phyloP scores from a whole-genome alignment of 2,113 vertebrate species.

The Ciconia maguari region DNA sequence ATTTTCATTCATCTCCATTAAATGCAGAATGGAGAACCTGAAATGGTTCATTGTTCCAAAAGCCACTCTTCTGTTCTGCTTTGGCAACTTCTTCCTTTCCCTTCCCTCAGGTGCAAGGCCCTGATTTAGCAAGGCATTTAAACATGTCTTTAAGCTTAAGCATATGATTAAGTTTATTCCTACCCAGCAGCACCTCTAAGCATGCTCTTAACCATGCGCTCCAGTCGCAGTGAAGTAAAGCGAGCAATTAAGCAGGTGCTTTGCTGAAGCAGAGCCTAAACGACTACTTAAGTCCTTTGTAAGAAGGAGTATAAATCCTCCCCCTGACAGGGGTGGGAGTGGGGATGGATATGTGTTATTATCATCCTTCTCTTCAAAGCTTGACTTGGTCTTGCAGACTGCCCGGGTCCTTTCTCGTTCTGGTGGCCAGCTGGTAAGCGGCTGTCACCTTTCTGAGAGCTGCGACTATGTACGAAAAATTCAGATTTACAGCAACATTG shows the following conservation, averaged over 20 bases:
- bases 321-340: conserved; percentile 20
- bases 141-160: not conserved
- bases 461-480: accelerated
- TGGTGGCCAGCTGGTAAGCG: not conserved
- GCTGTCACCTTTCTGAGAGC: not conserved
- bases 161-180: not conserved
- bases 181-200: not conserved
- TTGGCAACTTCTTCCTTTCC: not conserved
- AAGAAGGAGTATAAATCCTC: conserved; percentile 27
- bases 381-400: not conserved
- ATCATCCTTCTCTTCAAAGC: conserved; percentile 5
- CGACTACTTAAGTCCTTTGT: conserved; percentile 15
- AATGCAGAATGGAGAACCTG: not conserved
- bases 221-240: not conserved
- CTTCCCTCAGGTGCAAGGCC: not conserved
- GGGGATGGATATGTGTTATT: not conserved
- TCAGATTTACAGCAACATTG: not conserved
- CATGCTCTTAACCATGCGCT: not conserved
- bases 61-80: not conserved
- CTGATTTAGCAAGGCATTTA: not conserved
- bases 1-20: not conserved
- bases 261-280: conserved; percentile 37
- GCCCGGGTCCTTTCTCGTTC: not conserved
- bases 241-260: not conserved
- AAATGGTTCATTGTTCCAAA: not conserved